Percentiles rank a stretch among this genome's conserved stretches.
phyloP scores from a whole-genome alignment of 37 sponge, comb jelly and placozoan genomes.

The Tethya wilhelma region DNA sequence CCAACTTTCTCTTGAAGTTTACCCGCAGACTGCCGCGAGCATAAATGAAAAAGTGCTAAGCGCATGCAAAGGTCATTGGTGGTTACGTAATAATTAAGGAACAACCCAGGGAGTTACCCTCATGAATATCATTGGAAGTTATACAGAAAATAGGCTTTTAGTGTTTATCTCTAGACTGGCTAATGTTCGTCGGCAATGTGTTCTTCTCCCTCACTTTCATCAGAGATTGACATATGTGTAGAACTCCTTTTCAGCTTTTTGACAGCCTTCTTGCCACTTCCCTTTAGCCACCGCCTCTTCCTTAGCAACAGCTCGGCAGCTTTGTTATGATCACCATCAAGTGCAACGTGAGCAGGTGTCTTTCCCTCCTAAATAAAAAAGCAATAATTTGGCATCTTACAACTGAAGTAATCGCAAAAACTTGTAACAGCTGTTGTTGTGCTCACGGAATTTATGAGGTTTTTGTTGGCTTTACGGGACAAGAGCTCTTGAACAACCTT shows the following conservation, averaged over 20 bases:
- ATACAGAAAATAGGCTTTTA: no score
- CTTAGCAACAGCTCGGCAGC: conserved; percentile 1
- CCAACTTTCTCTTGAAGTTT: no score
- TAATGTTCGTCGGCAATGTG: neutral
- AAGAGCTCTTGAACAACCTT: neutral
- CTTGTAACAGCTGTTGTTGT: neutral
- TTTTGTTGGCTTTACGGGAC: neutral
- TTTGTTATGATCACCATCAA: conserved; percentile 6
- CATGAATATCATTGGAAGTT: no score
- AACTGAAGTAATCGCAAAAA: neutral
- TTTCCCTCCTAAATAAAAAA: conserved; percentile 8
- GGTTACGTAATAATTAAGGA: no score
- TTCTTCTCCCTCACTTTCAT: conserved; percentile 18
- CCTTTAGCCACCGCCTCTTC: conserved; percentile 14
- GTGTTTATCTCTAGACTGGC: no score
- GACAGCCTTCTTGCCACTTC: neutral
- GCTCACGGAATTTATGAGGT: conserved; percentile 5
- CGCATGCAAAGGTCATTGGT: no score
- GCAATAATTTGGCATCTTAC: neutral
- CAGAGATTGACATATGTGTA: neutral
- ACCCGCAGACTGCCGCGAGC: no score
- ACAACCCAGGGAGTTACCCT: no score
- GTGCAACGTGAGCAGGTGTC: conserved; percentile 12
- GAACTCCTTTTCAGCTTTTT: conserved; percentile 5
- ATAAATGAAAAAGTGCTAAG: no score